Base-by-base conservation (phyloP, 1,140 invertebrate genomes). In the Plodia interpunctella region DNA sequence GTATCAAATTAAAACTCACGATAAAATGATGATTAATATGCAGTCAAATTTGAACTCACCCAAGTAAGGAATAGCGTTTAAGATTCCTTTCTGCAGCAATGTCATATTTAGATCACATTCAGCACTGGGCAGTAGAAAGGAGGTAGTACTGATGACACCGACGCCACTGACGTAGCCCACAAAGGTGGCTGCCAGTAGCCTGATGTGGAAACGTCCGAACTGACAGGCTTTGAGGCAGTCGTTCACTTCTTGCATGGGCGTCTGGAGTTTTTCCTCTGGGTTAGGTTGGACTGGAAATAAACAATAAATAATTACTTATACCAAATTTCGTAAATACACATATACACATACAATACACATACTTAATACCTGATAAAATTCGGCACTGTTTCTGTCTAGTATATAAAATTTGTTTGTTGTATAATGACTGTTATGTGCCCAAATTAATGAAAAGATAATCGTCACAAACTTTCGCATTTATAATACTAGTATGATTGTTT, bases 61-160 rank as follows among this genome's bases (percentile, higher is more conserved):
- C 21, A 88, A 80, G 74, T 93, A 94, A 18, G 90, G 84, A 15
- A 90, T 82, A 0, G 92, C 92, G 70, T 93, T 94, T 0, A 94
- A 70, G 3, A 92, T 69, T 1, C 93, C 93, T 74, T 94, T 94
- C 21, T 93, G 83, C 21, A 91, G 67, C 0, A 92, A 69, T 0
- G 88, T 86, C 51, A 94, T 78, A 44, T 91, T 63, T 0, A 94
- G 78, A 79, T 94, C 93, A 68, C 93, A 94, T 66, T 93, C 91
- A 0, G 92, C 93, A 1, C 90, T 87, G 3, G 93, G 92, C 35
- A 94, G 68, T 32, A 94, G 90, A 70, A 92, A 92, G 0, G 93
- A 91, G 63, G 93, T 91, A 2, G 90, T 91, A 1, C 87, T 87
- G 1, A 91, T 92, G 57, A 93, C 92, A 44, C 92, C 90, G 11